Evolutionary conservation across 2,113 vertebrate genomes (phyloP).

Genomic region (Hoplias malabaricus): DNA sequence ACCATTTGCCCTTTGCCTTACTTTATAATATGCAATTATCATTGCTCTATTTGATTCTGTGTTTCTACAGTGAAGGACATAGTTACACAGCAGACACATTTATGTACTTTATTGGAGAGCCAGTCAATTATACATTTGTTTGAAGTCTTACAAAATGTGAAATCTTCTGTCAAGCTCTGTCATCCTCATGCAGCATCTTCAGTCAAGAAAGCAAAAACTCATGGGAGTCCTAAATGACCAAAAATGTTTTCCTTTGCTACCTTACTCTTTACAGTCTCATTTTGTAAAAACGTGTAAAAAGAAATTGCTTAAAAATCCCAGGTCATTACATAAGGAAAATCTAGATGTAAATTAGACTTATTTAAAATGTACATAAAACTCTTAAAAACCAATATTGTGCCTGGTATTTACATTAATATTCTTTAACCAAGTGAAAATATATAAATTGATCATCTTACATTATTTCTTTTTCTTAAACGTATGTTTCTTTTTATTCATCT

Average conservation of each 20-base stretch:
- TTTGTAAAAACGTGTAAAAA: no score
- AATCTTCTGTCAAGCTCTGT: neutral
- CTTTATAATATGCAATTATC: no score
- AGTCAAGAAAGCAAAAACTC: conserved; percentile 1
- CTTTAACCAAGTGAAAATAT: neutral
- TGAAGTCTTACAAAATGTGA: neutral
- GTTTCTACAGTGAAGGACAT: neutral
- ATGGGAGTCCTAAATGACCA: neutral
- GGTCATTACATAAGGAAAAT: no score
- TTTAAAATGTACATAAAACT: neutral
- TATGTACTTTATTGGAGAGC: conserved; percentile 27
- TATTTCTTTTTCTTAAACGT: conserved; percentile 79
- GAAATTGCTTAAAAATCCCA: no score
- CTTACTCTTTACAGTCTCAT: neutral
- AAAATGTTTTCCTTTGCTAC: neutral
- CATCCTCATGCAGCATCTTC: conserved; percentile 10
- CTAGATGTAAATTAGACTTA: no score
- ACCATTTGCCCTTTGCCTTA: no score
- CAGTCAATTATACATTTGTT: neutral
- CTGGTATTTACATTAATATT: neutral
- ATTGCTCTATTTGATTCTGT: no score
- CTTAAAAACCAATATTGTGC: no score
- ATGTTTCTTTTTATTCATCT: conserved; percentile 84
- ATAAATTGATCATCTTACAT: conserved; percentile 16
- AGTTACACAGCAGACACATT: neutral